These are phyloP conservation scores for Crematogaster levior DNA, from an alignment of 2,888 invertebrate species.

Conservation along the genomic window DNA sequence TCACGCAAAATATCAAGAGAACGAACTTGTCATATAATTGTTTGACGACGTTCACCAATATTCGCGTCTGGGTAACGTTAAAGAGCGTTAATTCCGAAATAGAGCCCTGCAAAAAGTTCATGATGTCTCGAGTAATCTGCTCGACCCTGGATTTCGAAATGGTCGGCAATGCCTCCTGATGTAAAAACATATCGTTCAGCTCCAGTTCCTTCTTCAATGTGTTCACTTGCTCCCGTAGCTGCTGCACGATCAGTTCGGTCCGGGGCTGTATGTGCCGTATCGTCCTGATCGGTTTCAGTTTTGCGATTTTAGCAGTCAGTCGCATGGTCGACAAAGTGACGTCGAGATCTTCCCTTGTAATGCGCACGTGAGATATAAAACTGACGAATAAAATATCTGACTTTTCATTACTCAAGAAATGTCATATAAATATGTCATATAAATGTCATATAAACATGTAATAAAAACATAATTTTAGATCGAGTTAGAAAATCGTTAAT, in stretches of 20 bases:
- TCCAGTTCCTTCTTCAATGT: slow-evolving; percentile 80
- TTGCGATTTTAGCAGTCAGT: slow-evolving; percentile 79
- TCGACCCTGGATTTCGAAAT: slow-evolving; percentile 81
- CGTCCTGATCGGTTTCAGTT: slow-evolving; percentile 66
- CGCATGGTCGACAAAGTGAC: slow-evolving; percentile 84
- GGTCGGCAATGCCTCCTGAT: slow-evolving; percentile 80
- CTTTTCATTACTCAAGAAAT: slow-evolving; percentile 5
- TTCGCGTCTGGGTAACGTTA: slow-evolving; percentile 82
- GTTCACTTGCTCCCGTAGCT: slow-evolving; percentile 78
- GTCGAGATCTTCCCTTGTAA: slow-evolving; percentile 79
- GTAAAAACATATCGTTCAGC: slow-evolving; percentile 82
- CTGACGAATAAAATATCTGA: slow-evolving; percentile 71
- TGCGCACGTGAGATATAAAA: slow-evolving; percentile 85
- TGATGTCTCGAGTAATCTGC: slow-evolving; percentile 81
- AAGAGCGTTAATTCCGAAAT: slow-evolving; percentile 82
- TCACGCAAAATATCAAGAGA: not conserved
- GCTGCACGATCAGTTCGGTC: slow-evolving; percentile 73
- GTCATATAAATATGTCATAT: not conserved
- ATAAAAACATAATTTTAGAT: not conserved
- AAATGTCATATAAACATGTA: no score
- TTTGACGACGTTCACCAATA: slow-evolving; percentile 83
- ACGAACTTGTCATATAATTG: slow-evolving; percentile 78
- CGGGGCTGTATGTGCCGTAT: slow-evolving; percentile 69
- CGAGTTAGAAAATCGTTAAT: not conserved
- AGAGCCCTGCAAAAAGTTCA: slow-evolving; percentile 82